A percentile compares a stretch with the other conserved stretches of the same genome.
These are phyloP conservation scores for Scotopteryx bipunctaria DNA, from an alignment of 2,888 invertebrate genomes.

Conservation along the genomic window DNA sequence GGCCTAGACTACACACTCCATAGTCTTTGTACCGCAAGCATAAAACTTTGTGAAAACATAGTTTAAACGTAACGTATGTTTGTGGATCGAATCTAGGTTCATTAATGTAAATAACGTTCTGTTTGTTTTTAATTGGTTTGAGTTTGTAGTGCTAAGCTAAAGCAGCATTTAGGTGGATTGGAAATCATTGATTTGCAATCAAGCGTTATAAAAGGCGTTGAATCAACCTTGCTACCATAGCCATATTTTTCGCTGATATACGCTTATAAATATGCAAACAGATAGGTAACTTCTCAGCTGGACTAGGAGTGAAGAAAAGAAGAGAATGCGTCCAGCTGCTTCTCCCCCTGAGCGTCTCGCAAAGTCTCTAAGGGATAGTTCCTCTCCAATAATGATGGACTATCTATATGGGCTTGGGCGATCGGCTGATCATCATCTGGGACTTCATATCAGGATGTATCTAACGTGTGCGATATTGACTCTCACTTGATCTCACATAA, in stretches of 20 bases:
- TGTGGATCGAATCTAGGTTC: slow-evolving; percentile 43
- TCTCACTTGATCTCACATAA: no score
- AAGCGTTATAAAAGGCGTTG: not conserved
- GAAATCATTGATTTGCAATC: not conserved
- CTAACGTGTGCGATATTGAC: no score
- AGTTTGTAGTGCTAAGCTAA: not conserved
- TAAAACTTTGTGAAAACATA: slow-evolving; percentile 65
- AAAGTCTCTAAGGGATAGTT: no score
- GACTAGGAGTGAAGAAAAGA: no score
- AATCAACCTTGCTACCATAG: not conserved
- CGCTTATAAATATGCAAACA: no score
- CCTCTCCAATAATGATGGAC: no score
- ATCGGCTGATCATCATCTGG: no score
- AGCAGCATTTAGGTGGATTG: not conserved
- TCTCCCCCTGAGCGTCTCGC: no score
- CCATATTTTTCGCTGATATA: not conserved
- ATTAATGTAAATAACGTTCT: slow-evolving; percentile 37
- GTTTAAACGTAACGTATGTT: slow-evolving; percentile 54
- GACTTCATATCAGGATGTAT: no score
- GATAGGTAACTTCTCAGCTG: not conserved
- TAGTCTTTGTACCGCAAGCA: slow-evolving; percentile 67
- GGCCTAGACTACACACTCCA: slow-evolving; percentile 48
- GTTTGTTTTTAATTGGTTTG: slow-evolving; percentile 14
- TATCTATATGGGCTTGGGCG: no score
- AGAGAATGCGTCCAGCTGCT: no score